phyloP scores from a whole-genome alignment of 1,140 invertebrate species.

The Acromyrmex heyeri region DNA sequence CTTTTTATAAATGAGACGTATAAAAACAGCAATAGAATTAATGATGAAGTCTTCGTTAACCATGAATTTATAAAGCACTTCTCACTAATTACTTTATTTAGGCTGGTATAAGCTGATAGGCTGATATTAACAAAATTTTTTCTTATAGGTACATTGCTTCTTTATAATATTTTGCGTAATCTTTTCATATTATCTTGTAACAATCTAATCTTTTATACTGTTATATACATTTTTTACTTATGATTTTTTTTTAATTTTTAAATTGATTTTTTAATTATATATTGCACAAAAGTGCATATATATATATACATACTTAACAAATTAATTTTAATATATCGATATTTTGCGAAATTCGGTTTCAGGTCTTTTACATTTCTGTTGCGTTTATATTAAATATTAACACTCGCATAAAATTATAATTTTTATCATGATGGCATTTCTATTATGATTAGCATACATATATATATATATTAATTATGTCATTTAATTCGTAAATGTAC shows the following conservation, averaged over 20 bases:
- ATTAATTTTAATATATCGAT: neutral
- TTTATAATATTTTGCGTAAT: neutral
- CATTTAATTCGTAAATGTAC: neutral
- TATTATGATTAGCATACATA: neutral
- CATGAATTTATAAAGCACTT: conserved; percentile 10
- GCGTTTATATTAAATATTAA: neutral
- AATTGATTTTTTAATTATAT: neutral
- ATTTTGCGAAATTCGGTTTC: neutral
- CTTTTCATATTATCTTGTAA: neutral
- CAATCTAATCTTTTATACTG: neutral
- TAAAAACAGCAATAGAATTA: neutral
- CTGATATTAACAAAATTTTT: neutral
- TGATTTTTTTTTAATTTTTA: neutral
- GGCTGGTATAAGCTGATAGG: neutral
- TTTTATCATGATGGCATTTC: neutral
- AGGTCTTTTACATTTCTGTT: neutral
- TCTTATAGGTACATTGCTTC: neutral
- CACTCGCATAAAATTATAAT: neutral
- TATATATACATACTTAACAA: neutral
- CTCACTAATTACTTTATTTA: neutral
- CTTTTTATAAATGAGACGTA: conserved; percentile 27
- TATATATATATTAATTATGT: neutral
- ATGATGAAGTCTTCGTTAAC: neutral
- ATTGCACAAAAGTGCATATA: neutral
- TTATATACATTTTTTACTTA: neutral